phyloP scores from a whole-genome alignment of 2,797 vertebrate species.

The Bradypodion pumilum region DNA sequence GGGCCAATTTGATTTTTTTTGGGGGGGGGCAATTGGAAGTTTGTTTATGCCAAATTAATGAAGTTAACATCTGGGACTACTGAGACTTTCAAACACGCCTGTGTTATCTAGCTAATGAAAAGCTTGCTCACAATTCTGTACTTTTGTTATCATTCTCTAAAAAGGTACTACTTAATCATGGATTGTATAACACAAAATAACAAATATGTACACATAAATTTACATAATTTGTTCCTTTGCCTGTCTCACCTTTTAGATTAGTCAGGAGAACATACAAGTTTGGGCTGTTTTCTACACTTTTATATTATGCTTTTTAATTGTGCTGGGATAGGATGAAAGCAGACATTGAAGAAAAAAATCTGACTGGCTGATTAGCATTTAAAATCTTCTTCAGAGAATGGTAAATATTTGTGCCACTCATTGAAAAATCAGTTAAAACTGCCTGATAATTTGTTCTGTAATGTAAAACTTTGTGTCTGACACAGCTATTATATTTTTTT shows the following conservation, averaged over 20 bases:
- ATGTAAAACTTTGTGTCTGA: not conserved
- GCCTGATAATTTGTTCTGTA: not conserved
- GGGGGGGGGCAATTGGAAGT: no score
- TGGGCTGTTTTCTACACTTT: not conserved
- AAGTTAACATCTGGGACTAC: no score
- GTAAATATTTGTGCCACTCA: slow-evolving; percentile 4
- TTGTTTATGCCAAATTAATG: no score
- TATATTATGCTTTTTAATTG: not conserved
- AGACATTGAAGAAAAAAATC: not conserved
- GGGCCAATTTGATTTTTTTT: no score
- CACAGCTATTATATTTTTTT: not conserved
- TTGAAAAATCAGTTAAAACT: not conserved
- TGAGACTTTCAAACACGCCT: no score
- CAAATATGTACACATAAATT: not conserved
- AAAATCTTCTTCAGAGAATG: not conserved
- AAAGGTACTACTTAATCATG: not conserved
- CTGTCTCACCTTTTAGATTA: not conserved
- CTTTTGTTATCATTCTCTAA: not conserved
- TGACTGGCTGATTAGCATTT: not conserved
- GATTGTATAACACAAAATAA: not conserved
- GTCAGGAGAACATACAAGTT: not conserved
- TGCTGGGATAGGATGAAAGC: not conserved
- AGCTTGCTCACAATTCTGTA: not conserved
- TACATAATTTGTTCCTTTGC: not conserved
- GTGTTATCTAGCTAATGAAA: not conserved